Evolutionary conservation across 2,888 invertebrate genomes (phyloP).

Genomic region (Agrotis exclamationis): DNA sequence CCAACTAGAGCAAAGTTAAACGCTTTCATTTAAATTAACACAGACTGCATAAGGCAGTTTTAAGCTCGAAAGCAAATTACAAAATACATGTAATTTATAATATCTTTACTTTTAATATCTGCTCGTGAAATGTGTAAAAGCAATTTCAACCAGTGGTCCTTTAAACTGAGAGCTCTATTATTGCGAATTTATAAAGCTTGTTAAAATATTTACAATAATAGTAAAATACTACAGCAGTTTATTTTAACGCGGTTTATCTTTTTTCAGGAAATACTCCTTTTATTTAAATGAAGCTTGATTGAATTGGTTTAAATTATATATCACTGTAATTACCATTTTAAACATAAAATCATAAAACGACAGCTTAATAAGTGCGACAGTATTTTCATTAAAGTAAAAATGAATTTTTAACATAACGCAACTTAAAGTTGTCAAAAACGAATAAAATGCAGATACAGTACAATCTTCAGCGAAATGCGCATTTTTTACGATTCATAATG

Average conservation of each 20-base stretch:
- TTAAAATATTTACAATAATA: conserved; percentile 4
- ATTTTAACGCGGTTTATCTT: too few species aligned
- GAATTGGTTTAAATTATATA: conserved; percentile 1
- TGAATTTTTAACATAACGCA: conserved; percentile 16
- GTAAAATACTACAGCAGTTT: too few species aligned
- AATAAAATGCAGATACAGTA: conserved; percentile 39
- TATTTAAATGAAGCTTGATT: conserved; percentile 10
- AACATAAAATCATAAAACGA: conserved; percentile 10
- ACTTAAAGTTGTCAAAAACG: conserved; percentile 32
- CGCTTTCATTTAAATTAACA: conserved; percentile 20
- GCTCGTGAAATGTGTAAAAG: conserved; percentile 15
- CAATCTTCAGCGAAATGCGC: conserved; percentile 21
- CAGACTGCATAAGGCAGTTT: conserved; percentile 20
- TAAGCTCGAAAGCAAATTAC: conserved; percentile 20
- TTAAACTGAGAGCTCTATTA: conserved; percentile 7
- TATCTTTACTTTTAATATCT: not conserved
- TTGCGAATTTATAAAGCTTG: not conserved
- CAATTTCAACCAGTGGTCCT: not conserved
- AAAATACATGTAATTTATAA: conserved; percentile 2
- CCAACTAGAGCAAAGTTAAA: conserved; percentile 15
- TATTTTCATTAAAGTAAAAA: conserved; percentile 14
- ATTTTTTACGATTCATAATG: conserved; percentile 55
- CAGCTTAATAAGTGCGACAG: conserved; percentile 3
- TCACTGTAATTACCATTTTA: not conserved
- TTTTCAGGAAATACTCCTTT: conserved; percentile 12